Percentiles rank a stretch among this genome's conserved stretches.
phyloP scores from a whole-genome alignment of 2,888 invertebrate species.

The Salpingus planirostris region DNA sequence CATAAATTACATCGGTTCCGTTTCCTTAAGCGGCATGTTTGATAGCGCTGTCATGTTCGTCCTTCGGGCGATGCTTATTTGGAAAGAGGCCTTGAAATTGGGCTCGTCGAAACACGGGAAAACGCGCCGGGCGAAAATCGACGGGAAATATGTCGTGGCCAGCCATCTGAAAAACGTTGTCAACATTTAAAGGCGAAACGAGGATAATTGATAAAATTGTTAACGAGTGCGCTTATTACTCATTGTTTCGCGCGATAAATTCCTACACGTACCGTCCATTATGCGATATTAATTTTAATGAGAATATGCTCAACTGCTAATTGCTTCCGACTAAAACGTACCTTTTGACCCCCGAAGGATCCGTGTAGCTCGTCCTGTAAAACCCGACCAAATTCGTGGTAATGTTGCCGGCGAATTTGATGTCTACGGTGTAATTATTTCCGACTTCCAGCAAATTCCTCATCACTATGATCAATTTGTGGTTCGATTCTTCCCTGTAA shows the following conservation, averaged over 20 bases:
- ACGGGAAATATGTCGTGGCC: constrained; percentile 57
- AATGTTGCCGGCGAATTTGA: constrained; percentile 48
- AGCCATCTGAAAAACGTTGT: constrained; percentile 45
- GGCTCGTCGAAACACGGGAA: constrained; percentile 77
- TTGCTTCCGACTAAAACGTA: no score
- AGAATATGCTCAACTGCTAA: constrained; percentile 16
- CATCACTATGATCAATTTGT: constrained; percentile 36
- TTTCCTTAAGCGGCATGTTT: constrained; percentile 57
- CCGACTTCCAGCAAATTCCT: constrained; percentile 41
- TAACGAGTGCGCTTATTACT: no score
- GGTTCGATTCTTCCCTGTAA: constrained; percentile 35
- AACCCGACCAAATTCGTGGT: constrained; percentile 58
- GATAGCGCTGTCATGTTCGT: constrained; percentile 56
- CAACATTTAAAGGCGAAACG: constrained; percentile 1
- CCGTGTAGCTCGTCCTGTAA: constrained; percentile 55
- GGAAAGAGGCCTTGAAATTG: constrained; percentile 64
- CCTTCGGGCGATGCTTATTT: constrained; percentile 59
- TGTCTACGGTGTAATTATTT: constrained; percentile 48
- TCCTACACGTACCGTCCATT: no score
- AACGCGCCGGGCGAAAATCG: constrained; percentile 54
- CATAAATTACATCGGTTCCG: constrained; percentile 50
- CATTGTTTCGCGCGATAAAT: no score
- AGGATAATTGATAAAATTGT: no score
- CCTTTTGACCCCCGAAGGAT: constrained; percentile 43
- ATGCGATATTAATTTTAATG: background rate